Conservation (phyloP, 2,797 vertebrate species). For the Synanceia verrucosa region DNA sequence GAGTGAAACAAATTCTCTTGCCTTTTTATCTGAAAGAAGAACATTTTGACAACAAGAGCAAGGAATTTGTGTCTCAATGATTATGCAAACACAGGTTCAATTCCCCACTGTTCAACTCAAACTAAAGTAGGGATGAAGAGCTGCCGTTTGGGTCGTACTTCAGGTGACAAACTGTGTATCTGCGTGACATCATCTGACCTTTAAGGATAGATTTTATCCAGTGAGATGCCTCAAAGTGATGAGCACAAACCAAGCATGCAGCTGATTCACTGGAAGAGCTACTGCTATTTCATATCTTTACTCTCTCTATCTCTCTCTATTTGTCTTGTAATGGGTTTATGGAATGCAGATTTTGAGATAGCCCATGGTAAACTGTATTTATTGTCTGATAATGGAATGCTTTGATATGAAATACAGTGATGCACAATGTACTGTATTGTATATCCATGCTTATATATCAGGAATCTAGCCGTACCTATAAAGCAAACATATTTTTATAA, state of each 20-base stretch:
- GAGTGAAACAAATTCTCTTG: neutral
- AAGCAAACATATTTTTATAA: conserved; percentile 86
- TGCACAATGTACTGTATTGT: conserved; percentile 66
- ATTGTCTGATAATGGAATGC: conserved; percentile 73
- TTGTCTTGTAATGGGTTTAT: conserved; percentile 54
- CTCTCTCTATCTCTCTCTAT: conserved; percentile 32
- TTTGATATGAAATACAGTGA: conserved; percentile 65
- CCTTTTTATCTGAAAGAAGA: neutral
- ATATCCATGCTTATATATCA: conserved; percentile 73
- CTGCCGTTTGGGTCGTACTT: neutral
- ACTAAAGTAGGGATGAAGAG: conserved; percentile 38
- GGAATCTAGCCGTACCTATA: conserved; percentile 66
- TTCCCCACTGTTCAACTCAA: conserved; percentile 7
- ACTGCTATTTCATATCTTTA: conserved; percentile 46
- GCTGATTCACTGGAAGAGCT: conserved; percentile 51
- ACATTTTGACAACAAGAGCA: neutral
- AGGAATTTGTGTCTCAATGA: conserved; percentile 21
- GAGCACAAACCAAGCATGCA: conserved; percentile 74
- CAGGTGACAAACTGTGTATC: conserved; percentile 33
- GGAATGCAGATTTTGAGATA: conserved; percentile 67
- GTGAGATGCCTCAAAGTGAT: conserved; percentile 45
- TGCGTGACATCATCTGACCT: conserved; percentile 39
- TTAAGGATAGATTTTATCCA: conserved; percentile 36
- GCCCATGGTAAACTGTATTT: conserved; percentile 51
- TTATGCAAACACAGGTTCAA: conserved; percentile 54